Percentiles rank a stretch among this genome's conserved stretches.
Conservation (phyloP, 2,888 invertebrate species). For the Baronia brevicornis region DNA sequence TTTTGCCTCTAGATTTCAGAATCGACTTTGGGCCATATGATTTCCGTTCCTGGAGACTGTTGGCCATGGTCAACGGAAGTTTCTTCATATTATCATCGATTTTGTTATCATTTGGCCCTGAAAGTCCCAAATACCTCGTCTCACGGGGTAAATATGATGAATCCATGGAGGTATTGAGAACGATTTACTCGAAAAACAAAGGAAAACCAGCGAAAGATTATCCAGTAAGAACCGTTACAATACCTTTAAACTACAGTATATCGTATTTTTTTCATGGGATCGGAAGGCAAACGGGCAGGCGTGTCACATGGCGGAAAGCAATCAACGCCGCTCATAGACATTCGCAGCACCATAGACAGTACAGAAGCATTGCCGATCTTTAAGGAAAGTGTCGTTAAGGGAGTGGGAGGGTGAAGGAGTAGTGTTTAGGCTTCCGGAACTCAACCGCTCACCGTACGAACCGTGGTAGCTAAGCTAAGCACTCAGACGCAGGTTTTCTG, state of each 20-base stretch:
- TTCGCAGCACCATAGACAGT: too few species aligned
- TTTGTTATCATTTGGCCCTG: conserved; percentile 76
- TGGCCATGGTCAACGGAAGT: conserved; percentile 77
- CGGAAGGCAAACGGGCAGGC: too few species aligned
- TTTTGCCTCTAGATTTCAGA: conserved; percentile 76
- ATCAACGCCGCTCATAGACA: too few species aligned
- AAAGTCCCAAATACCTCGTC: conserved; percentile 86
- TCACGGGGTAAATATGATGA: conserved; percentile 77
- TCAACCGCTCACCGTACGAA: too few species aligned
- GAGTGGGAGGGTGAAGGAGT: too few species aligned
- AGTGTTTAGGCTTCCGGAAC: too few species aligned
- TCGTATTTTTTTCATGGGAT: too few species aligned
- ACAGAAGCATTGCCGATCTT: too few species aligned
- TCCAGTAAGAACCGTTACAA: conserved; percentile 55
- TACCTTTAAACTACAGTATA: background rate
- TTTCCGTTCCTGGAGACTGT: conserved; percentile 84
- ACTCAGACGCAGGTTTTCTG: too few species aligned
- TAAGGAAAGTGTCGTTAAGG: too few species aligned
- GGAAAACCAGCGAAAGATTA: conserved; percentile 52
- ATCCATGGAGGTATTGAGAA: conserved; percentile 77
- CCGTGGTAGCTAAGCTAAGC: too few species aligned
- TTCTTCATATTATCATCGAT: conserved; percentile 76
- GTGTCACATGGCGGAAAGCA: too few species aligned
- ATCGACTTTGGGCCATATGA: conserved; percentile 62
- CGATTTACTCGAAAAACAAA: conserved; percentile 73